Percentiles rank a stretch among this genome's conserved stretches.
These are phyloP conservation scores for Chesias legatella DNA, from an alignment of 2,888 invertebrate species.

Conservation along the genomic window DNA sequence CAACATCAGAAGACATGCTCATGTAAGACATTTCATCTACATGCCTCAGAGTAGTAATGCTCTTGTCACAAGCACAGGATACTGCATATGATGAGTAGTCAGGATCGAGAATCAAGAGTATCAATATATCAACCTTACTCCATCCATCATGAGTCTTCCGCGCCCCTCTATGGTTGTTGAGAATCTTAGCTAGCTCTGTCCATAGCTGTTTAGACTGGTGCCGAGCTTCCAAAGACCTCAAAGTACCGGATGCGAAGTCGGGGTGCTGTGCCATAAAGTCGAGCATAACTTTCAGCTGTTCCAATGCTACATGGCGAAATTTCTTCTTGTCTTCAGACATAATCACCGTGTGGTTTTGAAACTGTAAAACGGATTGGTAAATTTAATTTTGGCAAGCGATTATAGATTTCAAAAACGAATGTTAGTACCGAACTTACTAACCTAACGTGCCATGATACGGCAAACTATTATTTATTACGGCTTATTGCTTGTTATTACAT, in stretches of 20 bases:
- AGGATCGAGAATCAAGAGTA: slow-evolving; percentile 1
- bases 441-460: too few species aligned
- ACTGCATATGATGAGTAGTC: too few species aligned
- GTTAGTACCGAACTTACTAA: too few species aligned
- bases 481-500: too few species aligned
- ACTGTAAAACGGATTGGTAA: not conserved
- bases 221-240: slow-evolving; percentile 51
- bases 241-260: slow-evolving; percentile 53
- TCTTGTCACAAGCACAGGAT: too few species aligned
- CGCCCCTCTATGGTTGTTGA: slow-evolving; percentile 50
- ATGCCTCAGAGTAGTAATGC: too few species aligned
- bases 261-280: slow-evolving; percentile 62
- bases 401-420: too few species aligned
- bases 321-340: slow-evolving; percentile 35
- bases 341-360: not conserved
- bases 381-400: too few species aligned
- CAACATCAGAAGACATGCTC: too few species aligned
- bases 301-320: slow-evolving; percentile 47
- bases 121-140: slow-evolving; percentile 51
- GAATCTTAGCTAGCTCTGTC: slow-evolving; percentile 48
- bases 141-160: slow-evolving; percentile 54
- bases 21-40: too few species aligned
- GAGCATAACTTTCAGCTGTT: slow-evolving; percentile 54
- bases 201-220: slow-evolving; percentile 54
- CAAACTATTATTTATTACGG: too few species aligned